phyloP scores from a whole-genome alignment of 1,140 invertebrate genomes.

The Drosophila yakuba region DNA sequence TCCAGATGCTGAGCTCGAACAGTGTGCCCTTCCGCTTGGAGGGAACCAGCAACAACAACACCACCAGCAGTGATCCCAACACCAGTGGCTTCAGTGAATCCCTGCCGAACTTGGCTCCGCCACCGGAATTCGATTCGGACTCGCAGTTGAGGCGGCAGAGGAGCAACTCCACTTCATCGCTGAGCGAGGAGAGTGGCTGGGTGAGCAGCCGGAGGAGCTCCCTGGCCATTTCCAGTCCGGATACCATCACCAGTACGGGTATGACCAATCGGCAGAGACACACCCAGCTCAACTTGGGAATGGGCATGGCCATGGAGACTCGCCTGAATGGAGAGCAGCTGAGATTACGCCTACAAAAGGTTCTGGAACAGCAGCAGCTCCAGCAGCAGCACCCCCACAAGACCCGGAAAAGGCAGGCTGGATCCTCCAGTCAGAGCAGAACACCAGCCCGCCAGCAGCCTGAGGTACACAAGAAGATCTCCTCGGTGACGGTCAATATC shows the following conservation, averaged over 20 bases:
- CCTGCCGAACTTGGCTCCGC: slow-evolving; percentile 87
- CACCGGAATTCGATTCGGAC: slow-evolving; percentile 84
- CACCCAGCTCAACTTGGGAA: slow-evolving; percentile 66
- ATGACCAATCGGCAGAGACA: slow-evolving; percentile 79
- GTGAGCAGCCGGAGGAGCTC: slow-evolving; percentile 89
- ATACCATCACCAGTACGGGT: slow-evolving; percentile 82
- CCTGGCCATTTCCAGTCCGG: slow-evolving; percentile 86
- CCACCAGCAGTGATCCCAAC: slow-evolving; percentile 77
- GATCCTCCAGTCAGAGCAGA: slow-evolving; percentile 52
- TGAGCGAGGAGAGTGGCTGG: slow-evolving; percentile 92
- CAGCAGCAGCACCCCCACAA: slow-evolving; percentile 64
- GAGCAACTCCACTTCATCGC: slow-evolving; percentile 88
- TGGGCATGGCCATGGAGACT: slow-evolving; percentile 82
- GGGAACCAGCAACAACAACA: slow-evolving; percentile 83
- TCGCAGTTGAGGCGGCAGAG: slow-evolving; percentile 62
- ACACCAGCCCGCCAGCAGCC: slow-evolving; percentile 57
- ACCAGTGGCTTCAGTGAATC: slow-evolving; percentile 86
- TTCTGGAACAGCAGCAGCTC: slow-evolving; percentile 84
- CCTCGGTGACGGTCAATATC: slow-evolving; percentile 72
- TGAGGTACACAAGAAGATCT: slow-evolving; percentile 73
- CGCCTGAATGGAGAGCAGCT: slow-evolving; percentile 87
- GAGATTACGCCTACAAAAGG: slow-evolving; percentile 86
- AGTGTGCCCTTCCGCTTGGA: slow-evolving; percentile 72
- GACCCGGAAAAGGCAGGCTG: slow-evolving; percentile 49
- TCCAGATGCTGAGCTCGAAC: slow-evolving; percentile 69